Conservation (phyloP, 2,888 invertebrate genomes). For the Malachius bipustulatus region DNA sequence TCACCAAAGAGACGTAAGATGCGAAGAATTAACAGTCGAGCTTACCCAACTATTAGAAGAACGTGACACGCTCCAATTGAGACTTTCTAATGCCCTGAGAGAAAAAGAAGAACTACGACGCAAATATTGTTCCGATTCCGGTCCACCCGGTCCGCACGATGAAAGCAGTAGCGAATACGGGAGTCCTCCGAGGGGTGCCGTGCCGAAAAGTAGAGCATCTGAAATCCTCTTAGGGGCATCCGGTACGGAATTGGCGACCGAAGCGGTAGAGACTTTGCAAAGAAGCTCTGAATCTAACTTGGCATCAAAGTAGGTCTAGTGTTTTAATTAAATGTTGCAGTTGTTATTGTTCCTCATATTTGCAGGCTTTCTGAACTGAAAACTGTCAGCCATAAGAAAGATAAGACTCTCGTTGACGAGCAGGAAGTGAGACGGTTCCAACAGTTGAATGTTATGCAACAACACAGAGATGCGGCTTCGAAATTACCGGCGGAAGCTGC, state of each 20-base stretch:
- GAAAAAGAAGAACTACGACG: conserved; percentile 52
- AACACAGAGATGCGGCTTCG: conserved; percentile 53
- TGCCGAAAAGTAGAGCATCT: conserved; percentile 23
- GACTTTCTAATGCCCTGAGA: conserved; percentile 68
- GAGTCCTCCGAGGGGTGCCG: conserved; percentile 13
- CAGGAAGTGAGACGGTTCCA: conserved; percentile 59
- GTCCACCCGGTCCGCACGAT: conserved; percentile 1
- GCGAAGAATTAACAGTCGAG: conserved; percentile 77
- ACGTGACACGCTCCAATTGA: conserved; percentile 70
- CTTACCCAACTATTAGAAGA: conserved; percentile 73
- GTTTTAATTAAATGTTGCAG: neutral
- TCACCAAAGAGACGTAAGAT: conserved; percentile 74
- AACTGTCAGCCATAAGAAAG: conserved; percentile 60
- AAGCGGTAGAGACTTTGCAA: conserved; percentile 24
- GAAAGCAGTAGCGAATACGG: conserved; percentile 6
- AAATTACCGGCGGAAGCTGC: conserved; percentile 61
- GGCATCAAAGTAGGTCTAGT: conserved; percentile 27
- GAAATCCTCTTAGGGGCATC: conserved; percentile 26
- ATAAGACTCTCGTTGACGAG: conserved; percentile 63
- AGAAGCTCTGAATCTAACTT: conserved; percentile 19
- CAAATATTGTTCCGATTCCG: conserved; percentile 19
- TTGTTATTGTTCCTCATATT: conserved; percentile 9
- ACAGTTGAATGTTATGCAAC: conserved; percentile 61
- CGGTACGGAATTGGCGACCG: conserved; percentile 27
- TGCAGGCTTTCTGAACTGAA: conserved; percentile 62